These are phyloP conservation scores for Furnarius figulus DNA, from an alignment of 2,113 vertebrate species.

Conservation along the genomic window DNA sequence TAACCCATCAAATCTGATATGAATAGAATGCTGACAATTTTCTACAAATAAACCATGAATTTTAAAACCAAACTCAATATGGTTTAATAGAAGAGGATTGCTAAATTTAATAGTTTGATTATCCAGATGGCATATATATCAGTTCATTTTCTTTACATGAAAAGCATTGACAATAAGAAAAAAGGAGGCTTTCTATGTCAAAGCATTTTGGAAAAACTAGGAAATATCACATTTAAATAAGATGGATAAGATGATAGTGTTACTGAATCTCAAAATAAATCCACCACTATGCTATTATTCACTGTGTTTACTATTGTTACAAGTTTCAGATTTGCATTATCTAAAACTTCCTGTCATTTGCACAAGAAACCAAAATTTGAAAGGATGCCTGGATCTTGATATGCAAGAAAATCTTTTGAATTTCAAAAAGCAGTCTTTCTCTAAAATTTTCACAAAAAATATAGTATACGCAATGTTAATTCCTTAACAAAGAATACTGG, in stretches of 20 bases:
- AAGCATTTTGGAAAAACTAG: not conserved
- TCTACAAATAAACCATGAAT: slow-evolving; percentile 10
- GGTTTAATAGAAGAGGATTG: not conserved
- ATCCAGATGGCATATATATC: not conserved
- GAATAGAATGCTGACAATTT: not conserved
- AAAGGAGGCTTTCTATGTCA: not conserved
- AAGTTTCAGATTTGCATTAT: not conserved
- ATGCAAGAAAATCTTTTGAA: not conserved
- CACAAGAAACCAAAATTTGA: not conserved
- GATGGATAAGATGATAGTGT: not conserved
- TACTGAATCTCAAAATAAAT: not conserved
- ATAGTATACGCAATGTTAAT: not conserved
- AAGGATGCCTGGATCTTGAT: not conserved
- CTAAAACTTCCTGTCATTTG: not conserved
- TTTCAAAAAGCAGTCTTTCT: not conserved
- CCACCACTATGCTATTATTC: not conserved
- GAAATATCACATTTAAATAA: slow-evolving; percentile 7
- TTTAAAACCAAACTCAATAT: slow-evolving; percentile 4
- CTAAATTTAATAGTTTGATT: slow-evolving; percentile 10
- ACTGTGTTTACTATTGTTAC: not conserved
- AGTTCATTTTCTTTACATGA: not conserved
- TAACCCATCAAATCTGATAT: not conserved
- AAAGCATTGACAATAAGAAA: not conserved
- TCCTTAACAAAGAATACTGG: not conserved
- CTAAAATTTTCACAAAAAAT: not conserved